Evolutionary conservation across 2,888 invertebrate species (phyloP).

Genomic region (Luperina testacea): DNA sequence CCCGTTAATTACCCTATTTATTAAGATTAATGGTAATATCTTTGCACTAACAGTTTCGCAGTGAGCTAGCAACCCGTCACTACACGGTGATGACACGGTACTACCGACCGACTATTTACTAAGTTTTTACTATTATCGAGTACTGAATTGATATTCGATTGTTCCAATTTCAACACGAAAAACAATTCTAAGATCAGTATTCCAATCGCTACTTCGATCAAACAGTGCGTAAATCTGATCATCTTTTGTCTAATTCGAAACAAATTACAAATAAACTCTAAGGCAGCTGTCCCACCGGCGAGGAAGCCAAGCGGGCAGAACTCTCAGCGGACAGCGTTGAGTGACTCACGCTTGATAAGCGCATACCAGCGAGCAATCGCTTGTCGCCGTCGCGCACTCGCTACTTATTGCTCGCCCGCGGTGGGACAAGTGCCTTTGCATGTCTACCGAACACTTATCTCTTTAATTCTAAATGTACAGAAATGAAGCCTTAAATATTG

Average conservation of each 20-base stretch:
- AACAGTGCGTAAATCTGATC: not conserved
- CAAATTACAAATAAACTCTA: not conserved
- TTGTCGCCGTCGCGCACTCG: not conserved
- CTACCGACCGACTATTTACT: not conserved
- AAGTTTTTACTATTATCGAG: too few species aligned
- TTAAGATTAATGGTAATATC: not conserved
- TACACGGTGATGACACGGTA: too few species aligned
- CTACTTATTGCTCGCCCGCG: not conserved
- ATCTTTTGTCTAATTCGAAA: not conserved
- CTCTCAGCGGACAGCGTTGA: not conserved
- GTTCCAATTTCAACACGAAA: too few species aligned
- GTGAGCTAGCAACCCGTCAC: slow-evolving; percentile 12
- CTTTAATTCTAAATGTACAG: not conserved
- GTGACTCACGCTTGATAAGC: not conserved
- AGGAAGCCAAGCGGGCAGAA: too few species aligned
- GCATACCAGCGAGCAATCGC: not conserved
- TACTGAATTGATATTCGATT: too few species aligned
- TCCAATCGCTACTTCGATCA: too few species aligned
- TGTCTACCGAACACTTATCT: not conserved
- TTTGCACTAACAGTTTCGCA: not conserved
- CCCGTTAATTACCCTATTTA: not conserved
- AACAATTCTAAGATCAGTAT: too few species aligned
- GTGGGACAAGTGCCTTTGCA: not conserved
- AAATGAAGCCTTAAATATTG: not conserved
- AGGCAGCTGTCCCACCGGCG: not conserved